A percentile compares a stretch with the other conserved stretches of the same genome.
Evolutionary conservation across 1,140 invertebrate species (phyloP).

Genomic region (Cecropterus lyciades): DNA sequence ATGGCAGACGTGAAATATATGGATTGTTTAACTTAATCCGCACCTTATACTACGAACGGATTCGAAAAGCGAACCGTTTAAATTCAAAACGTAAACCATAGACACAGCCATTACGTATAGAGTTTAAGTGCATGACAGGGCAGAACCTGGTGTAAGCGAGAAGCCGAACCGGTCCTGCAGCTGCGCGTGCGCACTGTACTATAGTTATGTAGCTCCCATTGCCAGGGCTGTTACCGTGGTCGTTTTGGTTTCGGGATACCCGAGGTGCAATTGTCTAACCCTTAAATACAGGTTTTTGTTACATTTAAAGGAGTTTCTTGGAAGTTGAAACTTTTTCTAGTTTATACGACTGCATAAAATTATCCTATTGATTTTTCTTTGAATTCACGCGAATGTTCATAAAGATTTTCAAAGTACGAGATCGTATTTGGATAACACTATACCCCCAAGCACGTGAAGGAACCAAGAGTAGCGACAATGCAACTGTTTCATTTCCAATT

Average conservation of each 20-base stretch:
- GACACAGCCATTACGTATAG: conserved; percentile 19
- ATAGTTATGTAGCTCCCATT: conserved; percentile 31
- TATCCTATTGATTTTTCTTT: not conserved
- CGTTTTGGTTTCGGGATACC: conserved; percentile 19
- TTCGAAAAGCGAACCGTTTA: conserved; percentile 24
- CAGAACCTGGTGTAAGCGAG: conserved; percentile 51
- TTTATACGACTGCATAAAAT: not conserved
- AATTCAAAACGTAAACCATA: conserved; percentile 25
- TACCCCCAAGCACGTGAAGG: no score
- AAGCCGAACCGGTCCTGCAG: conserved; percentile 66
- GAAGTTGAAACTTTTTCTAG: not conserved
- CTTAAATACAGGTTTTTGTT: conserved; percentile 13
- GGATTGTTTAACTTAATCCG: no score
- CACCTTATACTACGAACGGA: not conserved
- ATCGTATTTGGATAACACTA: no score
- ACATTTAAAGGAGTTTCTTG: conserved; percentile 5
- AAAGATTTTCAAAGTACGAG: no score
- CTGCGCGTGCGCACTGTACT: conserved; percentile 68
- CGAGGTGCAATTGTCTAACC: conserved; percentile 6
- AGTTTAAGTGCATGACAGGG: conserved; percentile 43
- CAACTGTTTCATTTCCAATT: no score
- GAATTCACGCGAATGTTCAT: no score
- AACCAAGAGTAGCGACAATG: no score
- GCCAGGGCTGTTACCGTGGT: conserved; percentile 18
- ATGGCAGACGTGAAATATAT: no score